Conservation (phyloP, 2,797 vertebrate species). For the Glossophaga mutica region DNA sequence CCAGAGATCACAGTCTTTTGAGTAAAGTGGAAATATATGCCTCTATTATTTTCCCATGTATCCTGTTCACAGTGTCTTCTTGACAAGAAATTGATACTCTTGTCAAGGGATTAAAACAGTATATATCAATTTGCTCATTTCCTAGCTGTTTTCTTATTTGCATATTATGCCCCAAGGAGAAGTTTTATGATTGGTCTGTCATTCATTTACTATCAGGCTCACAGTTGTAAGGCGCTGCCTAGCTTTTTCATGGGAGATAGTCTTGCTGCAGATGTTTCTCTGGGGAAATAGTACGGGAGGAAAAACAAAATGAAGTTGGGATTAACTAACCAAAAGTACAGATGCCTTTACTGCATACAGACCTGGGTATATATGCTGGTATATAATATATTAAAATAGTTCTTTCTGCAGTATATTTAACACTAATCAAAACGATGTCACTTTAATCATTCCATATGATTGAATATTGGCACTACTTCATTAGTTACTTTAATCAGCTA, state of each 20-base stretch:
- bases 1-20: not conserved
- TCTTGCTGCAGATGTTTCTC: not conserved
- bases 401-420: not conserved
- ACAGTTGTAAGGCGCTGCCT: not conserved
- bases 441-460: not conserved
- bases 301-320: conserved; percentile 58
- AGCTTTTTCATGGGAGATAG: not conserved
- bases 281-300: conserved; percentile 42
- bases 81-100: not conserved
- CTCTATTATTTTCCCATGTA: not conserved
- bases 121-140: not conserved
- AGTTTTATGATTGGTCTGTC: not conserved
- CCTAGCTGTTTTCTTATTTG: not conserved
- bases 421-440: not conserved
- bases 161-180: not conserved
- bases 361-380: not conserved
- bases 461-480: not conserved
- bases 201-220: not conserved
- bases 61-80: not conserved
- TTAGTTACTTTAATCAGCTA: not conserved
- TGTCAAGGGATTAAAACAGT: not conserved
- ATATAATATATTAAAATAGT: not conserved
- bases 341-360: not conserved
- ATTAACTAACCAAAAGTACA: not conserved
- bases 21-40: not conserved